phyloP scores from a whole-genome alignment of 2,113 vertebrate species.

The Hemibagrus wyckioides region DNA sequence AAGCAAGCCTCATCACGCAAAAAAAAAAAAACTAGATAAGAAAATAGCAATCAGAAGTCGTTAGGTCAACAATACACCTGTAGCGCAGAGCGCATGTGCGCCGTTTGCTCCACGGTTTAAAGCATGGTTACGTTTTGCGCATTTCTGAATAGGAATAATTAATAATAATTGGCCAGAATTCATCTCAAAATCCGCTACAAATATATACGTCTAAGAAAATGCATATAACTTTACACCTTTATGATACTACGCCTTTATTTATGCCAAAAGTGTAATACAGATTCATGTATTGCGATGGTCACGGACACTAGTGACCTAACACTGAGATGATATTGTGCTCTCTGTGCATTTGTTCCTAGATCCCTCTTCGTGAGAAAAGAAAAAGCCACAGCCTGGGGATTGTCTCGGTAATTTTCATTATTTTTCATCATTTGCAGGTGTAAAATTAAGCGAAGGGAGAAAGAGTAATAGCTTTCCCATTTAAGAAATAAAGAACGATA shows the following conservation, averaged over 20 bases:
- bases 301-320: neutral
- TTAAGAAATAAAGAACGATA: neutral
- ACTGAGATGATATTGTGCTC: neutral
- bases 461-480: conserved; percentile 9
- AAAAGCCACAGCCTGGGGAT: neutral
- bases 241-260: neutral
- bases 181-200: neutral
- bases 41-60: neutral
- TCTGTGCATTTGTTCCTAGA: neutral
- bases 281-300: neutral
- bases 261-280: neutral
- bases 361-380: neutral
- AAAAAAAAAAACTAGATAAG: neutral
- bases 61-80: conserved; percentile 30
- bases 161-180: neutral
- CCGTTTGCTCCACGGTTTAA: neutral
- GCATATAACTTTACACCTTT: neutral
- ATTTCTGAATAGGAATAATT: neutral
- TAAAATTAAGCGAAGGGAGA: conserved; percentile 27
- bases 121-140: neutral
- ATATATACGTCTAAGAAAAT: neutral
- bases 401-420: neutral
- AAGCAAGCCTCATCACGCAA: too few relatives aligned
- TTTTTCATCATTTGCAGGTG: conserved; percentile 37
- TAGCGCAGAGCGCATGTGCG: neutral